Evolutionary conservation across 2,888 invertebrate species (phyloP).

Genomic region (Eristalis arbustorum): DNA sequence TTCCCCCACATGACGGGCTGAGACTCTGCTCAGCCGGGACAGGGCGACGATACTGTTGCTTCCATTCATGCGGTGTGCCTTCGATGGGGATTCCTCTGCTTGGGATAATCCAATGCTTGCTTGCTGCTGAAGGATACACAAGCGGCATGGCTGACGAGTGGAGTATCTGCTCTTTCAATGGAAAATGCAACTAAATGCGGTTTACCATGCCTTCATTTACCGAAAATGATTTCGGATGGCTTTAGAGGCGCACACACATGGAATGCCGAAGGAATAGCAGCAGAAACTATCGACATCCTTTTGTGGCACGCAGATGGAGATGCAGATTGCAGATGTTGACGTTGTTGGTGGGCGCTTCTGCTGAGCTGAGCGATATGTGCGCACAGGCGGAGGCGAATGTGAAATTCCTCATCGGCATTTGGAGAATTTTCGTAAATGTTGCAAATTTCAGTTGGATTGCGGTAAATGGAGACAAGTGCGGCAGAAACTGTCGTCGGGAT

Average conservation of each 20-base stretch:
- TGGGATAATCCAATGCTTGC: neutral
- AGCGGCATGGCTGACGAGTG: neutral
- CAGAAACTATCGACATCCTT: conserved; percentile 56
- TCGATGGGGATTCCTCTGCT: conserved; percentile 15
- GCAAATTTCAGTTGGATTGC: conserved; percentile 31
- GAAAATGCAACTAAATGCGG: conserved; percentile 70
- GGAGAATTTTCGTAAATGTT: conserved; percentile 55
- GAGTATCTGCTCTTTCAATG: conserved; percentile 45
- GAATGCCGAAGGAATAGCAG: neutral
- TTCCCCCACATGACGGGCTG: neutral
- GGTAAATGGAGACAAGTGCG: neutral
- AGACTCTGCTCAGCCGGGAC: neutral
- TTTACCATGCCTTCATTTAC: conserved; percentile 58
- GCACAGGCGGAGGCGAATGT: neutral
- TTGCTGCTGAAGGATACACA: neutral
- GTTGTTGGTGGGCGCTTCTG: conserved; percentile 8
- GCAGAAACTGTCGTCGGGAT: neutral
- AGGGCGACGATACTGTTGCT: conserved; percentile 46
- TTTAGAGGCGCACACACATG: conserved; percentile 36
- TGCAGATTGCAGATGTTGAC: conserved; percentile 33
- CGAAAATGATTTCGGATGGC: conserved; percentile 61
- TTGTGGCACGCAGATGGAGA: conserved; percentile 46
- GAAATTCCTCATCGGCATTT: conserved; percentile 47
- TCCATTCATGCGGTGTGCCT: conserved; percentile 21
- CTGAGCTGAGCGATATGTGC: conserved; percentile 27